phyloP scores from a whole-genome alignment of 1,140 invertebrate species.

The Drosophila nannoptera region DNA sequence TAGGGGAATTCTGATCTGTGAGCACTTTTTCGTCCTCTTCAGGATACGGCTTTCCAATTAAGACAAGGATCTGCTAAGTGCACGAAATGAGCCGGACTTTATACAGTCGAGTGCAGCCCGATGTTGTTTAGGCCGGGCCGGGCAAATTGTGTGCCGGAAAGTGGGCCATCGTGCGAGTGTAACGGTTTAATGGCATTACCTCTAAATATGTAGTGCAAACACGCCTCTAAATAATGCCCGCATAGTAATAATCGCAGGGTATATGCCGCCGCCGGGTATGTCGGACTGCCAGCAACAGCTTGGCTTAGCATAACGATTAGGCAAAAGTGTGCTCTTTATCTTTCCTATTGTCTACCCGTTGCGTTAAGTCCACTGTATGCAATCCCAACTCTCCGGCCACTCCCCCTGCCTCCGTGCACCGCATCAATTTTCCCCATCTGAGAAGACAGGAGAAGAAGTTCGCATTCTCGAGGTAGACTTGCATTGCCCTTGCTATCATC shows the following conservation, averaged over 20 bases:
- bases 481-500: slow-evolving; percentile 5
- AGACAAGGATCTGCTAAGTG: slow-evolving; percentile 7
- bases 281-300: neutral
- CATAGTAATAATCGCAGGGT: slow-evolving; percentile 18
- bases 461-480: too few relatives aligned
- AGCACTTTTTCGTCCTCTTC: slow-evolving; percentile 47
- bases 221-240: slow-evolving; percentile 41
- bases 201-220: slow-evolving; percentile 57
- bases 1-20: slow-evolving; percentile 41
- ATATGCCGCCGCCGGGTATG: neutral
- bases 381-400: too few relatives aligned
- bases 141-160: slow-evolving; percentile 51
- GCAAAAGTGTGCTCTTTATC: neutral
- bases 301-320: neutral
- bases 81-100: too few relatives aligned
- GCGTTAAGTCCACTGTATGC: neutral
- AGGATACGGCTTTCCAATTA: slow-evolving; percentile 8
- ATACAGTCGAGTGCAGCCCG: too few relatives aligned
- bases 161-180: slow-evolving; percentile 56
- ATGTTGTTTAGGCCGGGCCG: slow-evolving; percentile 50
- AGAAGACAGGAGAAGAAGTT: too few relatives aligned
- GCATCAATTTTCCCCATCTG: neutral
- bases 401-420: too few relatives aligned
- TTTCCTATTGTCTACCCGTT: slow-evolving; percentile 15
- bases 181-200: slow-evolving; percentile 65